Evolutionary conservation across 2,113 vertebrate genomes (phyloP).

Genomic region (Crypturellus undulatus): DNA sequence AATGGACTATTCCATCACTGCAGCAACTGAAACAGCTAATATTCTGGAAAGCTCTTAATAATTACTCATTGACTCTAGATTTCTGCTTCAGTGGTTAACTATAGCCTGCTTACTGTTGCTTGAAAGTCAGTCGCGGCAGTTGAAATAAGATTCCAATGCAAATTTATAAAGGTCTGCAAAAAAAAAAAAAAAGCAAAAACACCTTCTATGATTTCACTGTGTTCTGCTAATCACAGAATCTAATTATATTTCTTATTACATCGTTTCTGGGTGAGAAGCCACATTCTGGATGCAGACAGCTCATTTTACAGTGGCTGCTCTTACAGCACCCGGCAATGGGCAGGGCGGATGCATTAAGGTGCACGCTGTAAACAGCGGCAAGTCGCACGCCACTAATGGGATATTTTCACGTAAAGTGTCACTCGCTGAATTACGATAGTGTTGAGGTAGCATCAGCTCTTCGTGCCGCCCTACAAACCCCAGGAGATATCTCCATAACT

Average conservation of each 20-base stretch:
- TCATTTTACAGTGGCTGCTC: constrained; percentile 68
- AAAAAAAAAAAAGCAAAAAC: background rate
- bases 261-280: constrained; percentile 72
- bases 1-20: constrained; percentile 86
- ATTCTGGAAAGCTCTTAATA: constrained; percentile 86
- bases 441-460: background rate
- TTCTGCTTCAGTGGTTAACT: constrained; percentile 80
- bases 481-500: background rate
- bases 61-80: constrained; percentile 84
- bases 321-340: constrained; percentile 41
- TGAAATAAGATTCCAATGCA: constrained; percentile 63
- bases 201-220: constrained; percentile 59
- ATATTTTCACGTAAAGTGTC: constrained; percentile 37
- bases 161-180: constrained; percentile 60
- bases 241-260: constrained; percentile 75
- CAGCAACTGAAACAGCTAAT: constrained; percentile 81
- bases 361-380: constrained; percentile 53
- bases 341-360: constrained; percentile 56
- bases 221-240: constrained; percentile 73
- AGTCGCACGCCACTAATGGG: constrained; percentile 13
- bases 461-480: background rate
- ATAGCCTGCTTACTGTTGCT: constrained; percentile 74
- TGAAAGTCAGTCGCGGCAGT: constrained; percentile 76
- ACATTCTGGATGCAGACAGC: constrained; percentile 49
- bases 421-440: constrained; percentile 15